phyloP scores from a whole-genome alignment of 2,113 vertebrate genomes.

The Aleadryas rufinucha region DNA sequence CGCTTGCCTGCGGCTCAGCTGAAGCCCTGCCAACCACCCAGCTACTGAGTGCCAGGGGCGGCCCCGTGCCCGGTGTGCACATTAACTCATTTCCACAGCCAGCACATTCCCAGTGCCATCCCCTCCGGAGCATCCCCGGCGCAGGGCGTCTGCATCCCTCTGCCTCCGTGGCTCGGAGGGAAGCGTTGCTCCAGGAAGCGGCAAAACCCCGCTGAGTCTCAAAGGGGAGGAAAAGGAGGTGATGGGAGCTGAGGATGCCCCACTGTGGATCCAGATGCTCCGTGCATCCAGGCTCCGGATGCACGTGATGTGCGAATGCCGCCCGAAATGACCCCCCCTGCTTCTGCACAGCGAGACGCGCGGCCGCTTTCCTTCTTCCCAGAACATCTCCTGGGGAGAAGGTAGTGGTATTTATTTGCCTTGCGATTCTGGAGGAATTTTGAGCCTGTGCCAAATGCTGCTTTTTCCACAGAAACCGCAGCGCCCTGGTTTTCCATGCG shows the following conservation, averaged over 20 bases:
- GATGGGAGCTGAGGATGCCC: neutral
- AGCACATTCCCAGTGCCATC: accelerated
- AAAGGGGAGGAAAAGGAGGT: neutral
- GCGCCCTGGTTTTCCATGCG: neutral
- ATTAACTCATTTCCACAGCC: neutral
- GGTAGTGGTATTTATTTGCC: conserved; percentile 42
- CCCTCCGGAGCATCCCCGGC: accelerated
- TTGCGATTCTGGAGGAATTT: conserved; percentile 22
- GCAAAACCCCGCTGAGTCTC: neutral
- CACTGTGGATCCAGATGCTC: neutral
- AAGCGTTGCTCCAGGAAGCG: accelerated
- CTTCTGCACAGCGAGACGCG: neutral
- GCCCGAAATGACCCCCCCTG: accelerated
- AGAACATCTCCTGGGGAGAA: conserved; percentile 33
- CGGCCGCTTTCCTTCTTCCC: neutral
- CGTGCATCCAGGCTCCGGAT: accelerated
- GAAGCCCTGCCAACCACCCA: neutral
- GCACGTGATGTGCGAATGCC: neutral
- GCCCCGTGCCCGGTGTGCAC: accelerated
- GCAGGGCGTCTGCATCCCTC: accelerated
- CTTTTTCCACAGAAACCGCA: conserved; percentile 29
- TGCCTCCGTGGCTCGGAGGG: neutral
- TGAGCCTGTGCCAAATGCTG: neutral
- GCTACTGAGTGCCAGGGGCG: neutral
- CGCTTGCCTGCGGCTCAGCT: accelerated